These are phyloP conservation scores for Scaptomyza cyrtandrae DNA, from an alignment of 2,888 invertebrate species.

Conservation along the genomic window DNA sequence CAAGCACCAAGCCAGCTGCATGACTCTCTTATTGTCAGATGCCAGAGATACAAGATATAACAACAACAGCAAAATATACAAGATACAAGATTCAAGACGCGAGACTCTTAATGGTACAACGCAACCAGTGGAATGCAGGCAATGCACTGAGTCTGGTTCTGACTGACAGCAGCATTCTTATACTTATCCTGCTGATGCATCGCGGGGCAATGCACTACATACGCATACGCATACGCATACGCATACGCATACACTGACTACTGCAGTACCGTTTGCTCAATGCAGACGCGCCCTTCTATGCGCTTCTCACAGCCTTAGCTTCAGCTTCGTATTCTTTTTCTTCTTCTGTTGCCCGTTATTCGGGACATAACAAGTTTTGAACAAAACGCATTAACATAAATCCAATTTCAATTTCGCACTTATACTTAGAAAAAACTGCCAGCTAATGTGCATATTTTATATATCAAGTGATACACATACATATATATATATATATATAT, in stretches of 20 bases:
- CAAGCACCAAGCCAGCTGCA: constrained; percentile 32
- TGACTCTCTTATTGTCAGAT: constrained; percentile 16
- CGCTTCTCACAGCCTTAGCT: constrained; percentile 35
- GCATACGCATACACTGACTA: no score
- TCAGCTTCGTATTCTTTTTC: background rate
- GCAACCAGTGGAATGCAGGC: constrained; percentile 28
- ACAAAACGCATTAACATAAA: constrained; percentile 64
- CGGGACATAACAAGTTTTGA: constrained; percentile 67
- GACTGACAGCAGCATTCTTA: constrained; percentile 41
- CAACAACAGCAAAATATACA: background rate
- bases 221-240: no score
- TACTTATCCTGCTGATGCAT: constrained; percentile 40
- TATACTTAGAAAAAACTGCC: constrained; percentile 4
- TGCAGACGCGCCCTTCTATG: constrained; percentile 29
- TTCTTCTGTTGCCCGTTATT: constrained; percentile 28
- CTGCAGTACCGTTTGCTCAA: constrained; percentile 6
- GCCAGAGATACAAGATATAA: background rate
- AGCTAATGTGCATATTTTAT: background rate
- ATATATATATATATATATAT: background rate
- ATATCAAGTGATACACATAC: constrained; percentile 9
- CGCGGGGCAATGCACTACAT: constrained; percentile 40
- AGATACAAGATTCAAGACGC: background rate
- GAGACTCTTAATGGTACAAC: constrained; percentile 7
- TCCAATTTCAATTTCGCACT: constrained; percentile 64
- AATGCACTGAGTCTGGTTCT: constrained; percentile 26